phyloP scores from a whole-genome alignment of 2,797 vertebrate species.

The Cichlasoma orientale region DNA sequence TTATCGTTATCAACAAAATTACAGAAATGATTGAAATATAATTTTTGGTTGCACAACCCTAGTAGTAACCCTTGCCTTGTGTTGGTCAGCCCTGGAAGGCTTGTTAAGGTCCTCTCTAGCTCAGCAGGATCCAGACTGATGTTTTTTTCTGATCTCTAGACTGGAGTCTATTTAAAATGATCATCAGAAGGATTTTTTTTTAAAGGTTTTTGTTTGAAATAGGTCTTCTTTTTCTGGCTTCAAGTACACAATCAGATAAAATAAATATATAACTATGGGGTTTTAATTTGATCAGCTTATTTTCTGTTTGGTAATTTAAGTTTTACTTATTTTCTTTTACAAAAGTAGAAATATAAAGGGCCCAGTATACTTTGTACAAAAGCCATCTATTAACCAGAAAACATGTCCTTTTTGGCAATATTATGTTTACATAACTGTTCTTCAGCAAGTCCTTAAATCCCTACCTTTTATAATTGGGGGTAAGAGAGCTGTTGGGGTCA shows the following conservation, averaged over 20 bases:
- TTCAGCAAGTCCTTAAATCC: not conserved
- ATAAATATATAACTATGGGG: not conserved
- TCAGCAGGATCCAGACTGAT: conserved; percentile 4
- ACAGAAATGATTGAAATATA: too few relatives aligned
- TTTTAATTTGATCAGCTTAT: too few relatives aligned
- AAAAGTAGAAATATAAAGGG: too few relatives aligned
- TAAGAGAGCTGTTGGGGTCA: not conserved
- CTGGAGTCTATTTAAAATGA: conserved; percentile 20
- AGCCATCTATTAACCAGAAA: not conserved
- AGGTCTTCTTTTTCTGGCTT: not conserved
- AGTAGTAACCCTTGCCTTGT: not conserved
- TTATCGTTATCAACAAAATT: too few relatives aligned
- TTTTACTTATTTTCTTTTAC: too few relatives aligned
- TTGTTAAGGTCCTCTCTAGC: not conserved
- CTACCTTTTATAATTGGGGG: too few relatives aligned
- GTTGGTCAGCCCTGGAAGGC: not conserved
- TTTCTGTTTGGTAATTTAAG: too few relatives aligned
- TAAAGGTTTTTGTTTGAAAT: too few relatives aligned
- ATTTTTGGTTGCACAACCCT: too few relatives aligned
- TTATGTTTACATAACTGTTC: not conserved
- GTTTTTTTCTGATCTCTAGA: conserved; percentile 13
- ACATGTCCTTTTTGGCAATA: not conserved
- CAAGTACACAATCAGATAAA: not conserved
- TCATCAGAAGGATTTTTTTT: not conserved
- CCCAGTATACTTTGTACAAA: too few relatives aligned